These are phyloP conservation scores for Xestia xanthographa DNA, from an alignment of 2,888 invertebrate genomes.

Conservation along the genomic window DNA sequence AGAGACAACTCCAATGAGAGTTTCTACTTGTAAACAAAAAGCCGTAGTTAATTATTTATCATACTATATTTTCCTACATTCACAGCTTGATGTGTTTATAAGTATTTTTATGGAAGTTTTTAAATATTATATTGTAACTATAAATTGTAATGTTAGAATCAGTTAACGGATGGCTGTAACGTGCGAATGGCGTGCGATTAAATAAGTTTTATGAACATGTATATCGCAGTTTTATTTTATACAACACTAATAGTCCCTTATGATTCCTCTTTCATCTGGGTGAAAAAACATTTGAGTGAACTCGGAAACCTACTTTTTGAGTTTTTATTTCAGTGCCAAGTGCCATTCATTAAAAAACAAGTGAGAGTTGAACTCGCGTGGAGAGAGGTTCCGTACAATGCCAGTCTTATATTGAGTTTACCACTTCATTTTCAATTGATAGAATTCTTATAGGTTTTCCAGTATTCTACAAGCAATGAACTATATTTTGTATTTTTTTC, in stretches of 20 bases:
- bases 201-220: slow-evolving; percentile 74
- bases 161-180: slow-evolving; percentile 72
- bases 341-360: too few relatives aligned
- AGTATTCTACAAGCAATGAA: too few relatives aligned
- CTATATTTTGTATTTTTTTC: too few relatives aligned
- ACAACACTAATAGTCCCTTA: background rate
- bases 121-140: slow-evolving; percentile 57
- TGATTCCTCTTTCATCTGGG: background rate
- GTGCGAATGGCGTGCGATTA: slow-evolving; percentile 72
- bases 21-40: slow-evolving; percentile 15
- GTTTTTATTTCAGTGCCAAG: too few relatives aligned
- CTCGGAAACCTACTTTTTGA: too few relatives aligned
- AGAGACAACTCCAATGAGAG: slow-evolving; percentile 9
- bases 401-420: too few relatives aligned
- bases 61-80: slow-evolving; percentile 60
- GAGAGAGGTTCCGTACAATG: too few relatives aligned
- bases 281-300: too few relatives aligned
- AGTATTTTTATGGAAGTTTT: slow-evolving; percentile 69
- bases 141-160: slow-evolving; percentile 60
- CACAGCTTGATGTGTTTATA: slow-evolving; percentile 64
- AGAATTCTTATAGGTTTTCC: too few relatives aligned
- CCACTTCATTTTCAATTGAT: too few relatives aligned
- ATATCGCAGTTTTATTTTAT: slow-evolving; percentile 61
- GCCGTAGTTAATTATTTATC: slow-evolving; percentile 22
- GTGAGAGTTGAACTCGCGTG: too few relatives aligned